These are phyloP conservation scores for Liolophura sinensis DNA, from an alignment of 1,140 invertebrate genomes.

Conservation along the genomic window DNA sequence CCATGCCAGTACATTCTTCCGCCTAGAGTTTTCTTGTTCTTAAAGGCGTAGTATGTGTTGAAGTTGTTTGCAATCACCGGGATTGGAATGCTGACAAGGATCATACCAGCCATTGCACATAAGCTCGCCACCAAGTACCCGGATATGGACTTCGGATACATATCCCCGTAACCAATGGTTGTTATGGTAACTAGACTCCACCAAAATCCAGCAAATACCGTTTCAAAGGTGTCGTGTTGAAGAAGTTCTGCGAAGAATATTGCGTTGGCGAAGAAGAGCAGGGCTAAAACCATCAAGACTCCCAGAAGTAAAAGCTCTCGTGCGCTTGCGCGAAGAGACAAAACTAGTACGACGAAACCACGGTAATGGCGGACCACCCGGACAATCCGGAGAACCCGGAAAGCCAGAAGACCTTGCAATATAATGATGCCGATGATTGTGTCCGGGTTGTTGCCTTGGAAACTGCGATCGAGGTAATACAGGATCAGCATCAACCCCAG, in stretches of 20 bases:
- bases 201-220: slow-evolving; percentile 5
- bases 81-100: slow-evolving; percentile 6
- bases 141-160: slow-evolving; percentile 2
- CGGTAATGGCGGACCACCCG: no score
- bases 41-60: neutral
- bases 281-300: neutral
- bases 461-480: no score
- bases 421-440: no score
- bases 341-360: neutral
- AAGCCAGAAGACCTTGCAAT: no score
- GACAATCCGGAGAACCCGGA: no score
- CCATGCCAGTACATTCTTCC: no score
- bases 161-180: slow-evolving; percentile 19
- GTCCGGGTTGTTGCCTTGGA: no score
- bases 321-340: neutral
- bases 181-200: slow-evolving; percentile 21
- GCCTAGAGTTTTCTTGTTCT: no score
- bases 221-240: no score
- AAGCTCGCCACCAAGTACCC: slow-evolving; percentile 9
- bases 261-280: neutral
- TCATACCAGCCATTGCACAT: slow-evolving; percentile 13
- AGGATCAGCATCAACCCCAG: no score
- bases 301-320: no score
- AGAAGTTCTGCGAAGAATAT: no score
- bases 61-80: slow-evolving; percentile 10